phyloP scores from a whole-genome alignment of 2,888 invertebrate species.

The Drosophila ustulata region DNA sequence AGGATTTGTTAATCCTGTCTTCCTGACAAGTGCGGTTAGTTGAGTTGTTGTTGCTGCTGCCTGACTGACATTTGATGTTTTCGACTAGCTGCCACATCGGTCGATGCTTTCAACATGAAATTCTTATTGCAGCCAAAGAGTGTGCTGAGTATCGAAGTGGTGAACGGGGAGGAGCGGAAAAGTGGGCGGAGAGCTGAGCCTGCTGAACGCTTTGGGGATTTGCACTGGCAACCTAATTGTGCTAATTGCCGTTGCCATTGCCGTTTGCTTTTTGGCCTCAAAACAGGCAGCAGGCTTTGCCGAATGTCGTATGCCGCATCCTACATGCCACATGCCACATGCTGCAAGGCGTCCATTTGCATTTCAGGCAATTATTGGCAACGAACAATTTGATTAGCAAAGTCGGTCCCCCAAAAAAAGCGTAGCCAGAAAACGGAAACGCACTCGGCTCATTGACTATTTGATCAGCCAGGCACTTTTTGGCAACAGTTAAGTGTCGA shows the following conservation, averaged over 20 bases:
- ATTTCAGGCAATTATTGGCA: constrained; percentile 78
- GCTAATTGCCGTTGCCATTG: constrained; percentile 74
- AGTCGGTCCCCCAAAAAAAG: constrained; percentile 27
- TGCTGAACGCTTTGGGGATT: constrained; percentile 77
- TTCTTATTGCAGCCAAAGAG: constrained; percentile 59
- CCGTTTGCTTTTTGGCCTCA: constrained; percentile 61
- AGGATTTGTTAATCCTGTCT: constrained; percentile 84
- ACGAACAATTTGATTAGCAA: constrained; percentile 72
- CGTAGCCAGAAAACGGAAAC: constrained; percentile 33
- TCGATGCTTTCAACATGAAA: constrained; percentile 74
- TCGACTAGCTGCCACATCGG: constrained; percentile 37
- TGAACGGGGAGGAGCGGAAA: not conserved
- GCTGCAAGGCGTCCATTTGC: constrained; percentile 73
- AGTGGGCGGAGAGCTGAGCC: constrained; percentile 29
- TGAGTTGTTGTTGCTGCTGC: constrained; percentile 64
- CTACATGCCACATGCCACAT: constrained; percentile 32
- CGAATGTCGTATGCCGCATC: constrained; percentile 24
- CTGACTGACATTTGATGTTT: constrained; percentile 65
- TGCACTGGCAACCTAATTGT: constrained; percentile 81
- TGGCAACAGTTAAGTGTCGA: not conserved
- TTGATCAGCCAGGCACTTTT: constrained; percentile 52
- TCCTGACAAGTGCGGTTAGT: constrained; percentile 84
- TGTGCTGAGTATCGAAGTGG: not conserved
- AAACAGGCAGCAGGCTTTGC: constrained; percentile 11
- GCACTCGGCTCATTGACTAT: constrained; percentile 61